Base-by-base conservation (phyloP, 2,113 vertebrate genomes). In the Uria lomvia region DNA sequence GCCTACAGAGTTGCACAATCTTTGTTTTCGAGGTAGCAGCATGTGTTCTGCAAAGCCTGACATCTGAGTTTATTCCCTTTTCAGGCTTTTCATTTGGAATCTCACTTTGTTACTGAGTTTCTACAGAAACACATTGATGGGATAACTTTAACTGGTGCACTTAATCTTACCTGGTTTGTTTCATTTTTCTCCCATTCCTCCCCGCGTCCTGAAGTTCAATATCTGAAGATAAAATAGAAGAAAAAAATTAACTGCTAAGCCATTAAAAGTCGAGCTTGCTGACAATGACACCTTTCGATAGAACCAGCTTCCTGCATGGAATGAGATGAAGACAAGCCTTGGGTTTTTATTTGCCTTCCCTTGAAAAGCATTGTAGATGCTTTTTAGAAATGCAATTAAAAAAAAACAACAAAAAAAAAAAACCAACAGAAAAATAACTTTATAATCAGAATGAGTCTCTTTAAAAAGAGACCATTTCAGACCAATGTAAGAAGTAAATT, bases 261-360 rank as follows among this genome's bases (percentile, higher is more conserved):
- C 75, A 71, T 94, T 91, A 92, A 30, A 91, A 87, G 63, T 77
- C 5, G 0, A 62, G 58, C 79, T 96, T 95, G 62, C 79, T 96
- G 86, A 80, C 81, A 90, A 92, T 76, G 68, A 84, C 56, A 87
- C 52, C 59, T 94, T 94, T 91, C 13, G 26, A 94, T 85, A 89
- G 83, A 94, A 89, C 19, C 55, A 84, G 77, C 65, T 73, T 88
- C 72, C 86, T 71, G 58, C 89, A 83, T 34, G 55, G 91, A 80
- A 74, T 66, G 66, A 83, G 82, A 93, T 92, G 90, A 92, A 90
- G 74, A 70, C 36, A n/a, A 71, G 76, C 34, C 34, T 83, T 87
- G 36, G 9, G 27, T 52, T 84, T 84, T 74, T 76, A 73, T 74
- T 90, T 76, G 40, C 45, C 42, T 92, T 90, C 20, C 43, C 43